Evolutionary conservation across 2,113 vertebrate species (phyloP).

Genomic region (Hyaena hyaena): DNA sequence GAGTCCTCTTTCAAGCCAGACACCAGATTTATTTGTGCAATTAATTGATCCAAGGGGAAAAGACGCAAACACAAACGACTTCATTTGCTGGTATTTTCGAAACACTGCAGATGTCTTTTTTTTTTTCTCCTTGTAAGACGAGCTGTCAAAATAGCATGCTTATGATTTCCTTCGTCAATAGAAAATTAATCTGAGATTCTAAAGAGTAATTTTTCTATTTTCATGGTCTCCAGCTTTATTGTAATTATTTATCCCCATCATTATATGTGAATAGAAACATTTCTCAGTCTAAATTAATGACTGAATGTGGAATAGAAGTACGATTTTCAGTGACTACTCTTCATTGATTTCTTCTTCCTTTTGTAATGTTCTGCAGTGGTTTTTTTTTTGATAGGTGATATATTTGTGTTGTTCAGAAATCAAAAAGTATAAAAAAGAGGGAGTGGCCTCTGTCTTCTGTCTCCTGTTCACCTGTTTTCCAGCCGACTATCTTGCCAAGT

Average conservation of each 20-base stretch:
- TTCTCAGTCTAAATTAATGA: slow-evolving; percentile 39
- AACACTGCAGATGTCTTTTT: slow-evolving; percentile 1
- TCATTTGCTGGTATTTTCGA: slow-evolving; percentile 18
- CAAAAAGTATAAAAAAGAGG: background rate
- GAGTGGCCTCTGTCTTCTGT: background rate
- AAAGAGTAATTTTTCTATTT: slow-evolving; percentile 6
- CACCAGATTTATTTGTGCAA: background rate
- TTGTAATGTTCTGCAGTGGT: background rate
- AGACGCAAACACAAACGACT: background rate
- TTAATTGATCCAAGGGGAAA: background rate
- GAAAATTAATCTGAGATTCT: background rate
- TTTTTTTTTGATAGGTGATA: background rate
- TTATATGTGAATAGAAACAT: background rate
- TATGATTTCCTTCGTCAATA: background rate
- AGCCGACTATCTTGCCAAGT: background rate
- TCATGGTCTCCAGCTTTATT: slow-evolving; percentile 9
- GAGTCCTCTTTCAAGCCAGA: background rate
- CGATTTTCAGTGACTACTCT: background rate
- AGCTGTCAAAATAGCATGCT: slow-evolving; percentile 56
- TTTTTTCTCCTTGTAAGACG: background rate
- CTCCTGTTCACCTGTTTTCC: background rate
- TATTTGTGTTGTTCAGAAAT: background rate
- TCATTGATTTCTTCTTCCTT: background rate
- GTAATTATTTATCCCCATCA: slow-evolving; percentile 28
- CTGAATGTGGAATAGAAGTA: background rate